Percentiles rank a stretch among this genome's conserved stretches.
These are phyloP conservation scores for Euschistus heros DNA, from an alignment of 1,140 invertebrate species.

Conservation along the genomic window DNA sequence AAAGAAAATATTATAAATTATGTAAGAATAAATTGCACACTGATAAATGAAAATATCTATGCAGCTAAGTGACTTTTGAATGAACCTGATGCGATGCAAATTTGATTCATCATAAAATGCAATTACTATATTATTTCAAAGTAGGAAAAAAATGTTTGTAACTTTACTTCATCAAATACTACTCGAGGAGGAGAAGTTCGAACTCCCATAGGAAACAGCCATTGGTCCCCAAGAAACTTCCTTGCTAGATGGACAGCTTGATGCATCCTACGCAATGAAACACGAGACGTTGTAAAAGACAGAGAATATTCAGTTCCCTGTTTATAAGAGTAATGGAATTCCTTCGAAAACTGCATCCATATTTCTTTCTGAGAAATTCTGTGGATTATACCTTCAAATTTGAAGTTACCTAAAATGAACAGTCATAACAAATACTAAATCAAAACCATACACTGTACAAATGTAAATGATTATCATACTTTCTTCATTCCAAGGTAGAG, in stretches of 20 bases:
- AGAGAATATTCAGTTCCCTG: constrained; percentile 5
- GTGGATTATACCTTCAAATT: constrained; percentile 21
- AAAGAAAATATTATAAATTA: no score
- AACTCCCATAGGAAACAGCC: constrained; percentile 9
- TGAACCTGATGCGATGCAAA: neutral
- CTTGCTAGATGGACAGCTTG: constrained; percentile 16
- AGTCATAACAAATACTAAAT: neutral
- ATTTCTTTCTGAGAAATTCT: constrained; percentile 4
- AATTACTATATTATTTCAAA: neutral
- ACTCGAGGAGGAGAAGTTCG: neutral
- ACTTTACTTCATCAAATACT: neutral
- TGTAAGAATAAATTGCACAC: no score
- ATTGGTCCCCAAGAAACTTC: neutral
- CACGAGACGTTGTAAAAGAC: constrained; percentile 7
- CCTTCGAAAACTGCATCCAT: constrained; percentile 11
- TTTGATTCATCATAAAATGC: neutral
- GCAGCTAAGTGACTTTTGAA: no score
- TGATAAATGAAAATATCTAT: no score
- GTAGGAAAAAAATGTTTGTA: neutral
- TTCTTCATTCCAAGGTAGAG: neutral
- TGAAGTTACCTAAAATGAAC: neutral
- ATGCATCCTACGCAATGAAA: constrained; percentile 6
- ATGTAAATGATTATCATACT: neutral
- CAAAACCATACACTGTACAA: neutral
- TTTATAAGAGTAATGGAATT: constrained; percentile 12